A percentile compares a stretch with the other conserved stretches of the same genome.
These are phyloP conservation scores for Tachystola acroxantha DNA, from an alignment of 2,888 invertebrate genomes.

Conservation along the genomic window DNA sequence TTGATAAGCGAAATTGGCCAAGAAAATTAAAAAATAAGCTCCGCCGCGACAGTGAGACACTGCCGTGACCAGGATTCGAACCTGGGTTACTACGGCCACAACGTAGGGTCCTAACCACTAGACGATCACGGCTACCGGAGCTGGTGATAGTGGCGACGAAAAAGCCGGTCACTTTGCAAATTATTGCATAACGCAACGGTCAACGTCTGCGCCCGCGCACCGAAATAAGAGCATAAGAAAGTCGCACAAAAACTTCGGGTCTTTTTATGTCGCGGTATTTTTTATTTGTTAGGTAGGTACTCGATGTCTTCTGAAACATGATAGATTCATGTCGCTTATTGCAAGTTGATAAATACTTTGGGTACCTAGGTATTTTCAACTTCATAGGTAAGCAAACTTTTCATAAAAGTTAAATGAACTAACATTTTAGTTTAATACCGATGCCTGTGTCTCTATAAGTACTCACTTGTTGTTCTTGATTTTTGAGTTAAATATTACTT, in stretches of 20 bases:
- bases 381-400: no score
- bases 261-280: no score
- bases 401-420: no score
- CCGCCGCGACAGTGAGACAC: slow-evolving; percentile 14
- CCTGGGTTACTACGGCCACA: slow-evolving; percentile 83
- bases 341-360: no score
- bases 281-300: not conserved
- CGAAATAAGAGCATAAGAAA: slow-evolving; percentile 2
- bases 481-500: no score
- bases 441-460: no score
- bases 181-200: slow-evolving; percentile 3
- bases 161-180: slow-evolving; percentile 3
- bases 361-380: no score
- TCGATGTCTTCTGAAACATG: no score
- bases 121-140: slow-evolving; percentile 81
- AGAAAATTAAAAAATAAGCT: slow-evolving; percentile 5
- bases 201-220: slow-evolving; percentile 4
- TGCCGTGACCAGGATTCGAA: slow-evolving; percentile 65
- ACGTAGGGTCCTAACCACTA: slow-evolving; percentile 85
- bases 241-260: not conserved
- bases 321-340: no score
- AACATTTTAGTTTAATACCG: no score
- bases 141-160: slow-evolving; percentile 23
- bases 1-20: no score
- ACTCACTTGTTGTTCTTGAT: no score